A percentile compares a stretch with the other conserved stretches of the same genome.
These are phyloP conservation scores for Tangara arthus DNA, from an alignment of 2,797 vertebrate genomes.

Conservation along the genomic window DNA sequence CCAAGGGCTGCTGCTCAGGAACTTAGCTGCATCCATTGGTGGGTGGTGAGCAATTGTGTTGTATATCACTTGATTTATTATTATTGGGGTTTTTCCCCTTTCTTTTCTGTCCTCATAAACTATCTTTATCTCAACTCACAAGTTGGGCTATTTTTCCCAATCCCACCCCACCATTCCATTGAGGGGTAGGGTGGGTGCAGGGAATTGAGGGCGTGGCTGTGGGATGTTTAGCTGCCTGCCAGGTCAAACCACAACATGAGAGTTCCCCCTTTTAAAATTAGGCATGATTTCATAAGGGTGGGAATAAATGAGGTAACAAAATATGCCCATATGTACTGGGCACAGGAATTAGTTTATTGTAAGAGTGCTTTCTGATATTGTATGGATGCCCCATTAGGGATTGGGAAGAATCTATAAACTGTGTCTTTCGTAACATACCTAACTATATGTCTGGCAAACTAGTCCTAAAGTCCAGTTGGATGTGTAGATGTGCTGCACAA, in stretches of 20 bases:
- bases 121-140: background rate
- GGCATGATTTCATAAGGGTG: background rate
- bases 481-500: background rate
- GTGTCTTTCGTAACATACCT: background rate
- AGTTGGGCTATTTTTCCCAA: background rate
- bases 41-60: background rate
- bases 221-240: background rate
- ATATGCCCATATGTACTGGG: background rate
- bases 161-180: fast-evolving
- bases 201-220: background rate
- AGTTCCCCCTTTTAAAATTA: background rate
- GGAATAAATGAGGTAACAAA: background rate
- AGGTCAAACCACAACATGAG: background rate
- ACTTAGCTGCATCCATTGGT: background rate
- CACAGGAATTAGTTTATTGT: background rate
- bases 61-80: background rate
- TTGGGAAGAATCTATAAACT: background rate
- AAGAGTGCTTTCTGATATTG: background rate
- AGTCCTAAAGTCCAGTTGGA: background rate
- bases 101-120: background rate
- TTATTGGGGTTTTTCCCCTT: fast-evolving
- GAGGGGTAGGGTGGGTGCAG: background rate
- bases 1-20: background rate
- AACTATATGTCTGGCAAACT: background rate
- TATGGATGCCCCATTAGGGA: background rate